Evolutionary conservation across 1,140 invertebrate species (phyloP).

Genomic region (Triops longicaudatus): DNA sequence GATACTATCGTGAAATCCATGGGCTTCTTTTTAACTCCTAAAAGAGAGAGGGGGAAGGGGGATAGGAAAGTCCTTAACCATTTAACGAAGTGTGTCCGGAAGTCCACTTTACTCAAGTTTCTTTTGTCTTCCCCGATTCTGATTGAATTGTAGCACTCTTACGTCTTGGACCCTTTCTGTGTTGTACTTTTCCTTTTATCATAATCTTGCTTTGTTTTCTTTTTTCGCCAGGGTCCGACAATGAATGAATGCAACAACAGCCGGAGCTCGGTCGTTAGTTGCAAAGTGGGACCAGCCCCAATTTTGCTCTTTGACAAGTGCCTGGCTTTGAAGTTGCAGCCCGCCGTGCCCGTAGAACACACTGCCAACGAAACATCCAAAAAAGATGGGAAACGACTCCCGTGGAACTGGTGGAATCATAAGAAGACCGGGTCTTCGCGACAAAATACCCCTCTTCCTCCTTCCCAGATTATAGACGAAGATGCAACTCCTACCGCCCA

Average conservation of each 20-base stretch:
- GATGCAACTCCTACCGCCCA: neutral
- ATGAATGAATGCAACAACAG: neutral
- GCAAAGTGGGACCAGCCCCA: neutral
- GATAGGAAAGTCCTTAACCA: neutral
- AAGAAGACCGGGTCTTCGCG: neutral
- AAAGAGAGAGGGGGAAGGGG: neutral
- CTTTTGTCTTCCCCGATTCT: neutral
- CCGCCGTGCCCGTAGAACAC: neutral
- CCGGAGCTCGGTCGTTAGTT: neutral
- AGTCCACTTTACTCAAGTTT: neutral
- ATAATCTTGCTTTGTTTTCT: neutral
- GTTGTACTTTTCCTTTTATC: neutral
- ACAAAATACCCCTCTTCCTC: neutral
- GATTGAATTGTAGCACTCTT: neutral
- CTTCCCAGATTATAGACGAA: neutral
- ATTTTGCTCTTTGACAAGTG: constrained; percentile 12
- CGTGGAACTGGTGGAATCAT: neutral
- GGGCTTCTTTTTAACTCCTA: neutral
- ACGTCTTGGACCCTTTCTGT: neutral
- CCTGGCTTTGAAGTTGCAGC: neutral
- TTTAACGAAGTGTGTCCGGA: constrained; percentile 2
- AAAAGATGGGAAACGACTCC: neutral
- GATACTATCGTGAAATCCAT: neutral
- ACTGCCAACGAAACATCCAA: neutral
- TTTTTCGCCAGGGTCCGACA: neutral